These are phyloP conservation scores for Lucilia cuprina DNA, from an alignment of 1,140 invertebrate species.

Conservation along the genomic window DNA sequence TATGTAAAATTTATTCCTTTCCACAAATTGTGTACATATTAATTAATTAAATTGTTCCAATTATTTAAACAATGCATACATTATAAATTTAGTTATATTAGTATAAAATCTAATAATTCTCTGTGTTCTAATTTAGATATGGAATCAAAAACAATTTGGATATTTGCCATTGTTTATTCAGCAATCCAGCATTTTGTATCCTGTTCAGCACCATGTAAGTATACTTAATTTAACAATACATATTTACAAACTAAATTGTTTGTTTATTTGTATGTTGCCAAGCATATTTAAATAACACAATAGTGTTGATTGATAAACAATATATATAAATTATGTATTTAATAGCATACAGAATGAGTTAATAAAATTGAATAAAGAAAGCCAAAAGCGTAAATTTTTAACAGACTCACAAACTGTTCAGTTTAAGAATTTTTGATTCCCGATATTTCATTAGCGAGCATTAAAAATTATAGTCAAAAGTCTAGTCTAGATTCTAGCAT, in stretches of 20 bases:
- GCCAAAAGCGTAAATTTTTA: too few species aligned
- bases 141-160: conserved; percentile 61
- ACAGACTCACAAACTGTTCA: too few species aligned
- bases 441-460: too few species aligned
- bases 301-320: background rate
- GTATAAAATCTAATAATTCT: background rate
- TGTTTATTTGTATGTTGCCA: too few species aligned
- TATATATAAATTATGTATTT: background rate
- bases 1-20: background rate
- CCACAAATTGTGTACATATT: background rate
- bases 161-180: conserved; percentile 60
- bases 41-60: background rate
- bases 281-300: background rate
- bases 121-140: conserved; percentile 47
- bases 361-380: background rate
- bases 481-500: too few species aligned
- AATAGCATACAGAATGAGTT: background rate
- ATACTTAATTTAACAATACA: background rate
- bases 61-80: background rate
- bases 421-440: too few species aligned
- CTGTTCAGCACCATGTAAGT: conserved; percentile 58
- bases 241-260: background rate
- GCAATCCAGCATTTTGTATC: conserved; percentile 57
- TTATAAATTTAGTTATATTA: background rate
- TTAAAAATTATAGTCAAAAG: too few species aligned